Conservation (phyloP, 1,140 invertebrate genomes). For the Atta colombica region DNA sequence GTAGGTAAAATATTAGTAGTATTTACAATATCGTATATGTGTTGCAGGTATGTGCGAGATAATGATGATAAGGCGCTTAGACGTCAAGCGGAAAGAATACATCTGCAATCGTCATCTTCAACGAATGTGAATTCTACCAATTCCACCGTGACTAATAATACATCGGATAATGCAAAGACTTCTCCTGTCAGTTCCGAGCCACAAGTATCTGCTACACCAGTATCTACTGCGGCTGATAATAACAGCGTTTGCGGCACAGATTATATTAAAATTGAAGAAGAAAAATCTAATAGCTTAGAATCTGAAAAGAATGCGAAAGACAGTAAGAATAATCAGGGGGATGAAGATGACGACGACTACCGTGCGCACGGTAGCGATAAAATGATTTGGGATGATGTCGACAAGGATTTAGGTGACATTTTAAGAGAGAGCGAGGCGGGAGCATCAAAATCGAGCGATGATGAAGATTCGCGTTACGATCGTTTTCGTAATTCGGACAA, state of each 20-base stretch:
- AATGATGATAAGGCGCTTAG: conserved; percentile 91
- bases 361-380: conserved; percentile 88
- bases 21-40: conserved; percentile 1
- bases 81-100: conserved; percentile 90
- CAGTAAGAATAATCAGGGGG: conserved; percentile 71
- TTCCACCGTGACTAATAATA: conserved; percentile 62
- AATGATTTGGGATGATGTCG: conserved; percentile 90
- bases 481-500: conserved; percentile 87
- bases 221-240: conserved; percentile 50
- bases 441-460: conserved; percentile 89
- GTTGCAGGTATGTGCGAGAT: conserved; percentile 88
- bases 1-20: neutral
- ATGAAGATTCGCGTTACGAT: conserved; percentile 89
- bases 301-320: conserved; percentile 67
- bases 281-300: conserved; percentile 74
- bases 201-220: conserved; percentile 56
- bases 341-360: conserved; percentile 87
- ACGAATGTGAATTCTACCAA: conserved; percentile 65
- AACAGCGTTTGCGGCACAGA: conserved; percentile 44
- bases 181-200: conserved; percentile 75
- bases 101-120: conserved; percentile 84
- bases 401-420: conserved; percentile 91
- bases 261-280: conserved; percentile 68
- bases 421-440: conserved; percentile 89
- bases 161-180: conserved; percentile 71